Conservation (phyloP, 1,140 invertebrate species). For the Trypoxylus dichotomus region DNA sequence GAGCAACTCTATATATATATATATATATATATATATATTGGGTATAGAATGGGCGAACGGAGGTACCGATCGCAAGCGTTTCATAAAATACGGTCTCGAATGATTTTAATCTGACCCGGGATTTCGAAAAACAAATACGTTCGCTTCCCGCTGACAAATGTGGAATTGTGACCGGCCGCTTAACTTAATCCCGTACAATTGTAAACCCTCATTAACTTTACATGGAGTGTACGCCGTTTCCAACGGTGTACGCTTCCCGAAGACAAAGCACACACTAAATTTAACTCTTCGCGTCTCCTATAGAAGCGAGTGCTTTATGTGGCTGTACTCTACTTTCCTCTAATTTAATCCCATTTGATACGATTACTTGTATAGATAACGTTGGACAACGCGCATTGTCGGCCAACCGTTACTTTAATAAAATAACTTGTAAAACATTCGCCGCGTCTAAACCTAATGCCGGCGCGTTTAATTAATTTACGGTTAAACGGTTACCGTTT, state of each 20-base stretch:
- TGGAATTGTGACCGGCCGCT: background rate
- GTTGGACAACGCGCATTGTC: background rate
- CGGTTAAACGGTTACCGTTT: background rate
- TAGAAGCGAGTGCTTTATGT: background rate
- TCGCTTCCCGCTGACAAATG: background rate
- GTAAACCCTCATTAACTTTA: background rate
- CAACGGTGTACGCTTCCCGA: background rate
- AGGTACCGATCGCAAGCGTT: background rate
- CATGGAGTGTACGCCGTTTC: background rate
- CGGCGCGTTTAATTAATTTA: background rate
- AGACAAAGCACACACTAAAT: background rate
- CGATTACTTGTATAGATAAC: background rate
- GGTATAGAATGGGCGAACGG: too few species aligned
- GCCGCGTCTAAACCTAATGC: background rate
- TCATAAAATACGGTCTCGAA: background rate
- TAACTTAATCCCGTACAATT: background rate
- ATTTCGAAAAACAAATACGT: background rate
- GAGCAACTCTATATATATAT: too few species aligned
- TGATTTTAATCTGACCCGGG: background rate
- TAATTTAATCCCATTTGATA: background rate
- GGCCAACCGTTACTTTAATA: background rate
- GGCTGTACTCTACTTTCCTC: background rate
- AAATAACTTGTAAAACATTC: conserved; percentile 1
- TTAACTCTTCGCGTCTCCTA: background rate
- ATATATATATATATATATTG: too few species aligned